Conservation (phyloP, 2,888 invertebrate species). For the Esperia sulphurella region DNA sequence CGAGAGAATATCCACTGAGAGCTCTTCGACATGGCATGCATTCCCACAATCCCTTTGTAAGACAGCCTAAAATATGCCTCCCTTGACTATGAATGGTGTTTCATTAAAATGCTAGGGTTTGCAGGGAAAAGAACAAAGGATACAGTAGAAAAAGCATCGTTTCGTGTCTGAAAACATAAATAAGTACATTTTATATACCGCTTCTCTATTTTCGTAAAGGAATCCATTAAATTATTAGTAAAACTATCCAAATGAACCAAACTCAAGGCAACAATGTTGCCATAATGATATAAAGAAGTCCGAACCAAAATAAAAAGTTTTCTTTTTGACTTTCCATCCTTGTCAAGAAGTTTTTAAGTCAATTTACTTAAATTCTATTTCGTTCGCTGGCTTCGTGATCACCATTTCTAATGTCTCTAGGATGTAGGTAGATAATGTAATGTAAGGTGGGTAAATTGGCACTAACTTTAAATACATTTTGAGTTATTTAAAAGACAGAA, state of each 20-base stretch:
- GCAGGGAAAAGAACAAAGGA: conserved; percentile 31
- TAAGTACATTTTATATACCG: conserved; percentile 23
- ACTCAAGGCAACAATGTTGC: too few species aligned
- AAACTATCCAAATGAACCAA: not conserved
- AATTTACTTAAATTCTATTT: not conserved
- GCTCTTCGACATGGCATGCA: too few species aligned
- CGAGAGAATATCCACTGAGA: too few species aligned
- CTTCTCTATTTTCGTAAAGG: conserved; percentile 17
- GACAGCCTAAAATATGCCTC: not conserved
- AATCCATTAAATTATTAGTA: conserved; percentile 31
- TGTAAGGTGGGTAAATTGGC: too few species aligned
- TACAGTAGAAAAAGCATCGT: conserved; percentile 21
- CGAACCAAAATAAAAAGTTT: too few species aligned
- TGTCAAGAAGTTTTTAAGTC: not conserved
- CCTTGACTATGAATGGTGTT: conserved; percentile 13
- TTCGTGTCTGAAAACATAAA: conserved; percentile 26
- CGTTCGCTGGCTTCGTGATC: not conserved
- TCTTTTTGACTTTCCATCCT: too few species aligned
- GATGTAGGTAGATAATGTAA: too few species aligned
- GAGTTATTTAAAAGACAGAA: too few species aligned
- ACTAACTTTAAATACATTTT: too few species aligned
- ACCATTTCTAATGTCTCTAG: not conserved
- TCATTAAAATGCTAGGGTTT: conserved; percentile 37
- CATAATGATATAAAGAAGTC: too few species aligned
- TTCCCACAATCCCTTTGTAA: too few species aligned